Conservation (phyloP, 2,888 invertebrate species). For the Xestoiulus laeticollis region DNA sequence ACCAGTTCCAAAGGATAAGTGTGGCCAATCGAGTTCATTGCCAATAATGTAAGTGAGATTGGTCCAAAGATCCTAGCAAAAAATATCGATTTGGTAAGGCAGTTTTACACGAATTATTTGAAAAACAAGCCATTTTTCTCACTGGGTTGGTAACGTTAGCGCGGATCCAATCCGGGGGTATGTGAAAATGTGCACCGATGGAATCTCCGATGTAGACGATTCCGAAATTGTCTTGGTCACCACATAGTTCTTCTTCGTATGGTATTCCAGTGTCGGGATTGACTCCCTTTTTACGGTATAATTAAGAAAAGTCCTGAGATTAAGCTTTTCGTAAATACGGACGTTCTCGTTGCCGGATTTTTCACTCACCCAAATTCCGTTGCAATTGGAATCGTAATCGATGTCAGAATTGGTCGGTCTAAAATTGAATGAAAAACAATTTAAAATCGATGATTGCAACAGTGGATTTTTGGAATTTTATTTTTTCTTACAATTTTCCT, state of each 20-base stretch:
- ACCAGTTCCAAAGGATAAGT: slow-evolving; percentile 66
- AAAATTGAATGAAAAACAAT: neutral
- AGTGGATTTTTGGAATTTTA: no score
- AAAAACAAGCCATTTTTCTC: slow-evolving; percentile 41
- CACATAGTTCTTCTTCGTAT: slow-evolving; percentile 64
- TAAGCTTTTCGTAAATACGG: neutral
- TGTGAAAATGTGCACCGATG: slow-evolving; percentile 68
- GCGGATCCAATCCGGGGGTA: slow-evolving; percentile 66
- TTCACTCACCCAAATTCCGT: slow-evolving; percentile 64
- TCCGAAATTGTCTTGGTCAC: slow-evolving; percentile 61
- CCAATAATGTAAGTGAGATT: slow-evolving; percentile 64
- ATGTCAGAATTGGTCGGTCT: slow-evolving; percentile 61
- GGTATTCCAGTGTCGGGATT: slow-evolving; percentile 60
- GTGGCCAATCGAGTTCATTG: slow-evolving; percentile 69
- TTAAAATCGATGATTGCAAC: neutral
- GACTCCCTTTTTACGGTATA: slow-evolving; percentile 60
- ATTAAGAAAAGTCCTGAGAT: neutral
- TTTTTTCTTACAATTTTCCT: slow-evolving; percentile 30
- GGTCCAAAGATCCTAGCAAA: slow-evolving; percentile 57
- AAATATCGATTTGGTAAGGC: neutral
- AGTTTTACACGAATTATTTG: neutral
- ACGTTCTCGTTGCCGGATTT: neutral
- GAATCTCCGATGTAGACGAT: slow-evolving; percentile 66
- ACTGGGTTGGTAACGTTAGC: slow-evolving; percentile 62
- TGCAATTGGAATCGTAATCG: slow-evolving; percentile 63